A percentile compares a stretch with the other conserved stretches of the same genome.
These are phyloP conservation scores for Tokudaia muenninki DNA, from an alignment of 2,797 vertebrate species.

Conservation along the genomic window DNA sequence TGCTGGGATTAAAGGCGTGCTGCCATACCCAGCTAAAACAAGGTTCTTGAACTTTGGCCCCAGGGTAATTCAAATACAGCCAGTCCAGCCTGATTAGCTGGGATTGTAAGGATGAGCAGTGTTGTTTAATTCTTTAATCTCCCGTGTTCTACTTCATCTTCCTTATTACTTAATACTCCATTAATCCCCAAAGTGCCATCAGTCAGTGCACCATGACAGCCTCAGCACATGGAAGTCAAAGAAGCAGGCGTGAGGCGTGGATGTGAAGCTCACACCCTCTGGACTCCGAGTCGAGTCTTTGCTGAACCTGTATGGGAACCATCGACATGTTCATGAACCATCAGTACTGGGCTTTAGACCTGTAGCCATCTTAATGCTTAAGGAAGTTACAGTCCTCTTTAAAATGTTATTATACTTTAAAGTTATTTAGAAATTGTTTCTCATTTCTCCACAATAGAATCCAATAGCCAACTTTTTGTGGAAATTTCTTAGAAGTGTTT, in stretches of 20 bases:
- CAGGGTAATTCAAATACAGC: neutral
- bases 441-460: conserved; percentile 56
- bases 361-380: neutral
- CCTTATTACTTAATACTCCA: neutral
- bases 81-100: neutral
- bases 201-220: neutral
- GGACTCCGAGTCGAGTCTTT: neutral
- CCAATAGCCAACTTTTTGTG: conserved; percentile 62
- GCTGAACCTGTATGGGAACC: neutral
- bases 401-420: conserved; percentile 8
- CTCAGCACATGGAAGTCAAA: neutral
- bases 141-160: neutral
- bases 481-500: conserved; percentile 55
- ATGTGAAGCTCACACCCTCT: neutral
- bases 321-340: neutral
- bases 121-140: conserved; percentile 2
- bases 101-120: neutral
- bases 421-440: conserved; percentile 59
- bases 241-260: neutral
- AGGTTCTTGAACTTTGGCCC: neutral
- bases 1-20: neutral
- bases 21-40: neutral
- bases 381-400: conserved; percentile 33
- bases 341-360: neutral
- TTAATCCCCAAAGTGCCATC: neutral